phyloP scores from a whole-genome alignment of 1,140 invertebrate genomes.

The Homalodisca vitripennis region DNA sequence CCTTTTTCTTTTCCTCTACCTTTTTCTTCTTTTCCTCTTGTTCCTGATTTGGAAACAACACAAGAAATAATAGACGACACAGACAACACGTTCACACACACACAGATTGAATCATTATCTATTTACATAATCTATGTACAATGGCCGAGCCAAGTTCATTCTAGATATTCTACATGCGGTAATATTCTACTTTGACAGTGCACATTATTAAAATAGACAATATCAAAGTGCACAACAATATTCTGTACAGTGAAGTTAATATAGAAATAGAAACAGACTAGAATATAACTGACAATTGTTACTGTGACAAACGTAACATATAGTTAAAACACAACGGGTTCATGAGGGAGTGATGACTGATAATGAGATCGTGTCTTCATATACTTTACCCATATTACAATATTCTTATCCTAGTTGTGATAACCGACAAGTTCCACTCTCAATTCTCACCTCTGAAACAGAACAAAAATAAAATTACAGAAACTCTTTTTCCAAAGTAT shows the following conservation, averaged over 20 bases:
- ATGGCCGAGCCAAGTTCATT: no score
- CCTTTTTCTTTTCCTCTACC: slow-evolving; percentile 50
- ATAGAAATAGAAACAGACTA: no score
- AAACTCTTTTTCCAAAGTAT: no score
- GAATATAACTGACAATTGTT: no score
- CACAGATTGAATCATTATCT: background rate
- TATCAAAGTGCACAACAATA: background rate
- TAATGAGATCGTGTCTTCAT: background rate
- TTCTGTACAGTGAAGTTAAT: no score
- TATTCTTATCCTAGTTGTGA: background rate
- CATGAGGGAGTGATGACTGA: background rate
- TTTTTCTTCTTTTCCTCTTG: slow-evolving; percentile 50
- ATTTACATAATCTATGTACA: no score
- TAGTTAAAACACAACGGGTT: no score
- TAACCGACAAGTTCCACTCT: background rate
- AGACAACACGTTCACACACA: slow-evolving; percentile 8
- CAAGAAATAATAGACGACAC: slow-evolving; percentile 12
- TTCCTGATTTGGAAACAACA: slow-evolving; percentile 49
- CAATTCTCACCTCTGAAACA: slow-evolving; percentile 2
- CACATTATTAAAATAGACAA: no score
- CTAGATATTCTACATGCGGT: no score
- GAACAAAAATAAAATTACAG: background rate
- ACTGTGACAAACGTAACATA: no score
- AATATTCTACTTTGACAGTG: no score
- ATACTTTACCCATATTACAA: background rate